Conservation (phyloP, 2,888 invertebrate species). For the Cordilura impudica region DNA sequence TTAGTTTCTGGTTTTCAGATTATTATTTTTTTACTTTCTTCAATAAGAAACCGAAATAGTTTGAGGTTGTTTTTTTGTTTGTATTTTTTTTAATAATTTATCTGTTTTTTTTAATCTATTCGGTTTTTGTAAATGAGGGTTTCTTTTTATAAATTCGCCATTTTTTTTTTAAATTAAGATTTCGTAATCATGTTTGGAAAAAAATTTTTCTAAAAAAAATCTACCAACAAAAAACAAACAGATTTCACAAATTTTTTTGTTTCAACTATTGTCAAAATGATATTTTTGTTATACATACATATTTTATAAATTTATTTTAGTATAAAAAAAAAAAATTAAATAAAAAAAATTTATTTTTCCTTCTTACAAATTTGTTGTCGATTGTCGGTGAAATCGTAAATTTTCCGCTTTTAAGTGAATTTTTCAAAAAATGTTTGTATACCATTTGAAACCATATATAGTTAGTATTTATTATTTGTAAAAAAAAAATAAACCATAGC, state of each 20-base stretch:
- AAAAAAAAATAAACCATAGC: constrained; percentile 47
- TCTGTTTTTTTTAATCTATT: constrained; percentile 25
- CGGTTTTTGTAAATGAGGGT: not conserved
- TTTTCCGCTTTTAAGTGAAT: constrained; percentile 24
- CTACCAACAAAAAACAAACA: constrained; percentile 31
- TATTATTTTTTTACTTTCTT: constrained; percentile 38
- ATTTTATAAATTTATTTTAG: constrained; percentile 4
- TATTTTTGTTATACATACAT: constrained; percentile 38
- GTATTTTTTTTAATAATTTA: constrained; percentile 15
- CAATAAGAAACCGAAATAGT: constrained; percentile 64
- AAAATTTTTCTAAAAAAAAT: constrained; percentile 34
- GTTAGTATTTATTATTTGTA: constrained; percentile 31
- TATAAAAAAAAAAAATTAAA: constrained; percentile 20
- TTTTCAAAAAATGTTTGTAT: constrained; percentile 50
- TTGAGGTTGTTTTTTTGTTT: constrained; percentile 61
- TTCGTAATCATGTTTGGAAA: constrained; percentile 53
- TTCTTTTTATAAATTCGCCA: constrained; percentile 51
- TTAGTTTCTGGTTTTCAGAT: constrained; percentile 23
- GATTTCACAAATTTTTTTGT: not conserved
- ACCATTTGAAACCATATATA: constrained; percentile 61
- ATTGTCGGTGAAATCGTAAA: constrained; percentile 21
- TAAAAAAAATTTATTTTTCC: constrained; percentile 16
- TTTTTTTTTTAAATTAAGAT: constrained; percentile 21
- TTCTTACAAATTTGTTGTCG: not conserved
- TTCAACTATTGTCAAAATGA: constrained; percentile 62